Evolutionary conservation across 1,140 invertebrate genomes (phyloP), one percentile per base, ranked within the genome.

Genomic region (Leptinotarsa lineolata): DNA sequence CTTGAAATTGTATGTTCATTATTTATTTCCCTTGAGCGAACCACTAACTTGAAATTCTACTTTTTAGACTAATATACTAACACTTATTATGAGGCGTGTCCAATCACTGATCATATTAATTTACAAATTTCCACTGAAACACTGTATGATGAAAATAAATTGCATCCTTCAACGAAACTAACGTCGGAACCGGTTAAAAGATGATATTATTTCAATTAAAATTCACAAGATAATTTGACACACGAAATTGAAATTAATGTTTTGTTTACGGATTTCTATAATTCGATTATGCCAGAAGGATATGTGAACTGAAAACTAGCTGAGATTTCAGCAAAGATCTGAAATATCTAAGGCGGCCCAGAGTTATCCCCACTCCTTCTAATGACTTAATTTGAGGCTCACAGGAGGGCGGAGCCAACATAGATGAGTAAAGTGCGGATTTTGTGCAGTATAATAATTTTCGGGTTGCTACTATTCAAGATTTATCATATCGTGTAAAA

Each of bases 161-260:
- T 15, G 48, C 48, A 54, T 54, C 48, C 16, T 54, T 54, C 48
- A 54, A 18, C 48, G 15, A 54, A 54, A 54, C 48, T 18, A 54
- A 54, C 48, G 48, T 54, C 48, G 16, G 48, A n/a, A 54, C 16
- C 3, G 48, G 48, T 54, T 54, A 67, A 67, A 67, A 46, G 20
- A 22, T 64, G 61, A 64, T 64, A 64, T 64, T 64, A 64, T 64
- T 64, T 64, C 61, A 64, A 64, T 64, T 64, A 64, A 22, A 64
- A 64, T 64, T 30, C 24, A 22, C 21, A 30, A 20, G 66, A 54
- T 54, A 54, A 54, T 21, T 58, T 45, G 70, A 64, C 70, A 72
- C 46, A 39, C 71, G 21, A 60, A 66, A 58, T 72, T 22, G 63
- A 72, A 67, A 72, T 72, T 72, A 72, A 72, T 72, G 69, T 63